Conservation (phyloP, 2,113 vertebrate species). For the Rhizomys pruinosus region DNA sequence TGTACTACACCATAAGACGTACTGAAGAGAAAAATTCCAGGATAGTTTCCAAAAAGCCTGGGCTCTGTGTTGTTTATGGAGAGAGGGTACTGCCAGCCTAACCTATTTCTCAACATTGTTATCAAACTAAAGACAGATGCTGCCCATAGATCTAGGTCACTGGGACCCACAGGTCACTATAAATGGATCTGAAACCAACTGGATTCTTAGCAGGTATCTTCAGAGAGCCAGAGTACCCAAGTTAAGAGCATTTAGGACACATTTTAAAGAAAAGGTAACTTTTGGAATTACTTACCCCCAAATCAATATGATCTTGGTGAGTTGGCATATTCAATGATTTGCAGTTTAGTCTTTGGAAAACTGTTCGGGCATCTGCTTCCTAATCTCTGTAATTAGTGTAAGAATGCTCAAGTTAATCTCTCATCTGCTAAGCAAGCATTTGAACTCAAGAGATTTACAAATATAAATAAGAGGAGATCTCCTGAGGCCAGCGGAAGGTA, state of each 20-base stretch:
- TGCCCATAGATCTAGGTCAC: constrained; percentile 58
- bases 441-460: constrained; percentile 19
- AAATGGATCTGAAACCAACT: constrained; percentile 75
- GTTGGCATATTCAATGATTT: constrained; percentile 38
- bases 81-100: background rate
- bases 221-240: background rate
- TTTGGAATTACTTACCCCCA: constrained; percentile 54
- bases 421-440: constrained; percentile 44
- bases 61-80: background rate
- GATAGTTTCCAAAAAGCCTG: constrained; percentile 38
- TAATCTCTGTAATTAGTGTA: constrained; percentile 79
- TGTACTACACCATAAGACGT: background rate
- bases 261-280: constrained; percentile 29
- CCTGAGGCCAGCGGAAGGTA: no score
- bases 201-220: background rate
- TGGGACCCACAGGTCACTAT: constrained; percentile 56
- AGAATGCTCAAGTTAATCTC: constrained; percentile 79
- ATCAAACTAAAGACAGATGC: constrained; percentile 52
- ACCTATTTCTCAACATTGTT: constrained; percentile 50
- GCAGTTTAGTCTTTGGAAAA: constrained; percentile 59
- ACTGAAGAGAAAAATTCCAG: background rate
- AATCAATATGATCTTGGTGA: constrained; percentile 34
- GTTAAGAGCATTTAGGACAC: background rate
- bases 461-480: background rate
- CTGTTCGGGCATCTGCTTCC: constrained; percentile 72